These are phyloP conservation scores for Pygmarrhopalites habei DNA, from an alignment of 1,140 invertebrate species.

Conservation along the genomic window DNA sequence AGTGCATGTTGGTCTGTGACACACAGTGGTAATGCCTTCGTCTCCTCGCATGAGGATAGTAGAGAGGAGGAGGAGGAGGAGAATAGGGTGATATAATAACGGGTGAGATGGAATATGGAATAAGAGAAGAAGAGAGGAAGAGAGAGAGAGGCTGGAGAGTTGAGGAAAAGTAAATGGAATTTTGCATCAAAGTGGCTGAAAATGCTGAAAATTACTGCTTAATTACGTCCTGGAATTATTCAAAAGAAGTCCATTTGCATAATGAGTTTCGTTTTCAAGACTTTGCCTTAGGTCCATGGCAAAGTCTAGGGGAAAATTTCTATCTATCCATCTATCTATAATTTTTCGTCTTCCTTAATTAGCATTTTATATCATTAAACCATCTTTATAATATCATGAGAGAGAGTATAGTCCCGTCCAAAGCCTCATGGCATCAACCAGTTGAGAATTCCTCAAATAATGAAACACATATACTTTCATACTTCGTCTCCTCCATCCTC, in stretches of 20 bases:
- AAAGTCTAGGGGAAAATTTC: constrained; percentile 16
- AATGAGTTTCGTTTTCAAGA: constrained; percentile 41
- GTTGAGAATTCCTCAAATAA: no score
- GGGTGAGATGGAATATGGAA: no score
- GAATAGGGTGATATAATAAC: no score
- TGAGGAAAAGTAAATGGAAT: constrained; percentile 19
- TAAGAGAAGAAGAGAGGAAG: neutral
- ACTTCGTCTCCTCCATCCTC: no score
- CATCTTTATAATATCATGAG: constrained; percentile 32
- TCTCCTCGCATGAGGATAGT: no score
- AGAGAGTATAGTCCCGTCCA: no score
- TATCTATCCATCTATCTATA: constrained; percentile 37
- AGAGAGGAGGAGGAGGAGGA: no score
- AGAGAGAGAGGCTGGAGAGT: neutral
- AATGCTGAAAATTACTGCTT: constrained; percentile 39
- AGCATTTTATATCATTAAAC: constrained; percentile 40
- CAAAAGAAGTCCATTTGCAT: constrained; percentile 41
- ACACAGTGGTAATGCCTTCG: no score
- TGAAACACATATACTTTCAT: no score
- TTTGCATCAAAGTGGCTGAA: constrained; percentile 36
- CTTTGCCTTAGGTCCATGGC: constrained; percentile 2
- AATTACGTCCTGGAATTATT: constrained; percentile 41
- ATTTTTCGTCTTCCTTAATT: constrained; percentile 41
- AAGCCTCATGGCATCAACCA: no score
- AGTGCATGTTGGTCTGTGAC: no score